These are phyloP conservation scores for Eulemur coronatus DNA, from an alignment of 2,797 vertebrate species.

Conservation along the genomic window DNA sequence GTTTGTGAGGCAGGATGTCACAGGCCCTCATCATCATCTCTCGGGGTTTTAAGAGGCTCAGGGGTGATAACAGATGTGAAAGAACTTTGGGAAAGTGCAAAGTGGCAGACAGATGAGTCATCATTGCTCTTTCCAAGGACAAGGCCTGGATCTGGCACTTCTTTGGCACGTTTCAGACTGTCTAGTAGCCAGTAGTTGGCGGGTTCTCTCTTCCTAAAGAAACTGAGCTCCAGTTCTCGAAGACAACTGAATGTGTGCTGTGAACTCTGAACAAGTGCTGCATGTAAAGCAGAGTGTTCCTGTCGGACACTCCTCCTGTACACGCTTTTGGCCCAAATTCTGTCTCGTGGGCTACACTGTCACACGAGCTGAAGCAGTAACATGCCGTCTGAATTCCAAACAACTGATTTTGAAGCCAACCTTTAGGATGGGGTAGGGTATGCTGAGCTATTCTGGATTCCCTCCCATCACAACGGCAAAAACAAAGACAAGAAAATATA, in stretches of 20 bases:
- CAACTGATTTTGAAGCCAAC: background rate
- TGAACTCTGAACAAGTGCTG: background rate
- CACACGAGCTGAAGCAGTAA: background rate
- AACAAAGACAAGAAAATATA: background rate
- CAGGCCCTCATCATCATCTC: rapidly evolving
- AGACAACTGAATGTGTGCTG: background rate
- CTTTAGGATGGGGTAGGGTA: background rate
- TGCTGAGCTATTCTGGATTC: background rate
- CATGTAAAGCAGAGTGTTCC: background rate
- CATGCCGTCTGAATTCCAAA: background rate
- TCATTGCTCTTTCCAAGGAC: rapidly evolving
- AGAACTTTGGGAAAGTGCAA: background rate
- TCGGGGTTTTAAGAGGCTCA: background rate
- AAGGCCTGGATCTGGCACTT: background rate
- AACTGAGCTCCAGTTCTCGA: background rate
- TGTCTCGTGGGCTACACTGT: background rate
- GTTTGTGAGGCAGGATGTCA: background rate
- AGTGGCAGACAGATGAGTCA: background rate
- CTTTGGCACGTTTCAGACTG: background rate
- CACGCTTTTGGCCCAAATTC: rapidly evolving
- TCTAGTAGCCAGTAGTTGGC: background rate
- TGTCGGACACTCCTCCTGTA: background rate
- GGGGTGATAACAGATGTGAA: background rate
- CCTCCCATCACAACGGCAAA: background rate
- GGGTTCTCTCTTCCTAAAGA: background rate